These are phyloP conservation scores for Aramus guarauna DNA, from an alignment of 2,113 vertebrate genomes.

Conservation along the genomic window DNA sequence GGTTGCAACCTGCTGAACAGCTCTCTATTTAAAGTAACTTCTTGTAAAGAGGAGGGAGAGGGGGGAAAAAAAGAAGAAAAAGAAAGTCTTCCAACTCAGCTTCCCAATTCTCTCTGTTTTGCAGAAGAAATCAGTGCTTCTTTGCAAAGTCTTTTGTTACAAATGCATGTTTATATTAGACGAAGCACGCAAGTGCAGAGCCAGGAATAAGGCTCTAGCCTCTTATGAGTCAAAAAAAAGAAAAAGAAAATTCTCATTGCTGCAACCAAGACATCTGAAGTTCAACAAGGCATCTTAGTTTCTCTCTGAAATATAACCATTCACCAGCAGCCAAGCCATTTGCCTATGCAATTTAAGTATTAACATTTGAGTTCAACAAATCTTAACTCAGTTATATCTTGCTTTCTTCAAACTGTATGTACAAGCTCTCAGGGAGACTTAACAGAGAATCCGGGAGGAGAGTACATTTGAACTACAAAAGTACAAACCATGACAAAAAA, in stretches of 20 bases:
- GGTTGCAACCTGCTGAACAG: conserved; percentile 56
- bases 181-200: background rate
- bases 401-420: background rate
- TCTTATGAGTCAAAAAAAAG: background rate
- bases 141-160: background rate
- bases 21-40: conserved; percentile 51
- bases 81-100: background rate
- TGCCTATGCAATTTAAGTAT: background rate
- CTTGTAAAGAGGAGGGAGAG: background rate
- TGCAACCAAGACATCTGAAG: background rate
- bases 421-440: background rate
- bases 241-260: background rate
- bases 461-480: background rate
- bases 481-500: background rate
- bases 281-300: background rate
- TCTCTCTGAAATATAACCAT: background rate
- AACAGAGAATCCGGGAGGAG: background rate
- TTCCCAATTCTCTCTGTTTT: background rate
- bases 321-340: background rate
- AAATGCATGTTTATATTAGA: background rate
- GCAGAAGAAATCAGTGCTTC: background rate
- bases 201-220: background rate
- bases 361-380: background rate
- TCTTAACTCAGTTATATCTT: background rate
- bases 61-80: background rate